Evolutionary conservation across 2,888 invertebrate genomes (phyloP).

Genomic region (Megastigmus dorsalis): DNA sequence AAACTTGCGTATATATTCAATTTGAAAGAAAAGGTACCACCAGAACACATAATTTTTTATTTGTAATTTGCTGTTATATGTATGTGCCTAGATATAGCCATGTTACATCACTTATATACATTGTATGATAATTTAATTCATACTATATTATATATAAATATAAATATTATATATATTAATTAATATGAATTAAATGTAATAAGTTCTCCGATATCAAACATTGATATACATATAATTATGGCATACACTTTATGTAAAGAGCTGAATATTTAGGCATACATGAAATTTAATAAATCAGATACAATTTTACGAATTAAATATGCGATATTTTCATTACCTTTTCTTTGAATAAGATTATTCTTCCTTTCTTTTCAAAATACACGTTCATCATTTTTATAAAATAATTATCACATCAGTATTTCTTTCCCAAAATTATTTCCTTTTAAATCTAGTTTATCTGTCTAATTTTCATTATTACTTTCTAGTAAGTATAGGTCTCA

Average conservation of each 20-base stretch:
- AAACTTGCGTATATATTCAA: conserved; percentile 55
- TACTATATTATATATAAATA: conserved; percentile 66
- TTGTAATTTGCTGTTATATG: conserved; percentile 72
- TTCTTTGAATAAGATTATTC: background rate
- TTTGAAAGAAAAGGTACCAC: conserved; percentile 60
- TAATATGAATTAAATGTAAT: conserved; percentile 69
- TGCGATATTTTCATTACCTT: background rate
- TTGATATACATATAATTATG: conserved; percentile 65
- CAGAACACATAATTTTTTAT: conserved; percentile 70
- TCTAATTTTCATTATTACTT: too few species aligned
- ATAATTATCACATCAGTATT: too few species aligned
- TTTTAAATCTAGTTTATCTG: too few species aligned
- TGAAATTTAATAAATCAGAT: conserved; percentile 74
- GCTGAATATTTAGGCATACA: conserved; percentile 73
- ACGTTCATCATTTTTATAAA: too few species aligned
- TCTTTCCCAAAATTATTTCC: too few species aligned
- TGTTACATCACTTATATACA: conserved; percentile 66
- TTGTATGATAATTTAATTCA: conserved; percentile 62
- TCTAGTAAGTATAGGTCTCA: too few species aligned
- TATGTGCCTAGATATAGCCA: conserved; percentile 71
- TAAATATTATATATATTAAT: conserved; percentile 62
- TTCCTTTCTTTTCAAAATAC: background rate
- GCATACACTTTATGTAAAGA: conserved; percentile 70
- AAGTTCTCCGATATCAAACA: conserved; percentile 71
- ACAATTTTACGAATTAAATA: conserved; percentile 64